A percentile compares a stretch with the other conserved stretches of the same genome.
Evolutionary conservation across 2,113 vertebrate species (phyloP).

Genomic region (Callionymus lyra): DNA sequence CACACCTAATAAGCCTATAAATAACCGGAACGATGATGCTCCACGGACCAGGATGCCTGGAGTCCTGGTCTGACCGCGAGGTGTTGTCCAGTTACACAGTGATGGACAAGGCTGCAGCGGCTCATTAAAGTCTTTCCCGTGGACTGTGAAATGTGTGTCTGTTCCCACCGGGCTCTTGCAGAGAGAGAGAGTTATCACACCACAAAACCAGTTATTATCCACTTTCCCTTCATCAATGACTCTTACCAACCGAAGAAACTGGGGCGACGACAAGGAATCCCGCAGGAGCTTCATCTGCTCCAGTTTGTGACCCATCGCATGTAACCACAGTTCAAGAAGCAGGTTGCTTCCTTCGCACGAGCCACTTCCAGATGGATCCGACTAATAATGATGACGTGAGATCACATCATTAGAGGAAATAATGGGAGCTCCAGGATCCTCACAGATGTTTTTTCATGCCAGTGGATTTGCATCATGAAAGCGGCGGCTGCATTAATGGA

Average conservation of each 20-base stretch:
- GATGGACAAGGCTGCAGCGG: conserved; percentile 47
- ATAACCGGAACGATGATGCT: conserved; percentile 12
- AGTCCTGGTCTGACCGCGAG: conserved; percentile 19
- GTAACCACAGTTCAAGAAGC: conserved; percentile 31
- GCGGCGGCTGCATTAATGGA: conserved; percentile 32
- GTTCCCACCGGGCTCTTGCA: conserved; percentile 30
- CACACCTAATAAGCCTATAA: too few relatives aligned
- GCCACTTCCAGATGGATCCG: conserved; percentile 12
- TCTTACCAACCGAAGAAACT: conserved; percentile 33
- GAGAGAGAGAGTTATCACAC: too few relatives aligned
- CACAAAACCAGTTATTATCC: conserved; percentile 41
- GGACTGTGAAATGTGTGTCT: conserved; percentile 54
- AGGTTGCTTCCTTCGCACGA: conserved; percentile 21
- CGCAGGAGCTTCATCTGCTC: conserved; percentile 44
- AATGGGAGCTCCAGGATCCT: conserved; percentile 4
- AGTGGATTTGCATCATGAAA: conserved; percentile 19
- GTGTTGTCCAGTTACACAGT: conserved; percentile 22
- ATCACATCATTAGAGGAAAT: conserved; percentile 6
- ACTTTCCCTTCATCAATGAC: too few relatives aligned
- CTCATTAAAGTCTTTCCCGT: conserved; percentile 47
- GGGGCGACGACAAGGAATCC: conserved; percentile 51
- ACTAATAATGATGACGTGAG: conserved; percentile 20
- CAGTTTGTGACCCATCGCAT: conserved; percentile 23
- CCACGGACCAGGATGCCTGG: conserved; percentile 11
- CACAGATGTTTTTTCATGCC: conserved; percentile 13